Evolutionary conservation across 2,888 invertebrate genomes (phyloP), one percentile per base, ranked within the genome.

Genomic region (Drosophila imparisetae): DNA sequence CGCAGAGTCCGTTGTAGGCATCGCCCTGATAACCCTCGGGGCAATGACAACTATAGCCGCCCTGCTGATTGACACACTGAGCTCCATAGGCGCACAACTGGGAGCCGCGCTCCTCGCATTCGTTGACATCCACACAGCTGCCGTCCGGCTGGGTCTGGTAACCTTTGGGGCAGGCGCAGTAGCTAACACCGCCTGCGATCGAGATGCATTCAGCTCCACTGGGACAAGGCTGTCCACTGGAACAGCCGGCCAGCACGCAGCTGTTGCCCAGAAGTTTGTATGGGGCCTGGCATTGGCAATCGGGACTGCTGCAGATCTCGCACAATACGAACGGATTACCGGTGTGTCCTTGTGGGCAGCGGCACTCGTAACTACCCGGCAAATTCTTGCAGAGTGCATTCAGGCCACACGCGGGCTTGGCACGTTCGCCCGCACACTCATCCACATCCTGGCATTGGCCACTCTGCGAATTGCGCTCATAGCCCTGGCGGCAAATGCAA

Each of bases 291-390:
- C 98, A 98, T 90, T 97, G 96, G 88, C 98, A 98, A 89, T 96
- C 96, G 52, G 96, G 95, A 75, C 96, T 96, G 91, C 95, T 96
- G 91, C 98, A 98, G 92, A 97, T 95, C 93, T 97, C 96, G 91
- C 98, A 98, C 80, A 96, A 94, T 21, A 96, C 95, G 91, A 97
- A 98, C 1, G 98, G 98, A 93, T 98, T 98, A 52, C 98, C 98
- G 90, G 96, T 97, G 91, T 96, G 98, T 38, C 97, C 97, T 34
- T 95, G 94, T 0, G 98, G 96, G 89, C 98, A 98, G 89, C 97
- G 96, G 86, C 98, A 98, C 93, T 98, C 98, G 91, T 98, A 98
- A 91, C 97, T 97, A 54, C 98, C 98, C 0, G 98, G 98, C 59
- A 98, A 93, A 93, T 98, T 98, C 92, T 97, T 98, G 90, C 98